Percentiles rank a stretch among this genome's conserved stretches.
phyloP scores from a whole-genome alignment of 2,888 invertebrate species.

The Drosophila mercatorum region DNA sequence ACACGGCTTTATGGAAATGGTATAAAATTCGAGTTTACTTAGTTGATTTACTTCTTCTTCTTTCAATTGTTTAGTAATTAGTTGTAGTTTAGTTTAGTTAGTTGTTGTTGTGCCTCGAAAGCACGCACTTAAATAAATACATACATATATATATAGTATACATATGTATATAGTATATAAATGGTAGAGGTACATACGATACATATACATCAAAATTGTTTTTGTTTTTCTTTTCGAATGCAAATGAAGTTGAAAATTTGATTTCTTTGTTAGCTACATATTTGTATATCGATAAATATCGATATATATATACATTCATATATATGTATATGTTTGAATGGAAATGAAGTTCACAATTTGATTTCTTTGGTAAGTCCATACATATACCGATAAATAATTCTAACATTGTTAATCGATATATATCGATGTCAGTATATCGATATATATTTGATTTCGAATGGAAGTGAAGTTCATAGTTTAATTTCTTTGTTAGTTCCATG shows the following conservation, averaged over 20 bases:
- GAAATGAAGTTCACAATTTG: constrained; percentile 4
- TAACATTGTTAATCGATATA: no score
- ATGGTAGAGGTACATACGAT: constrained; percentile 34
- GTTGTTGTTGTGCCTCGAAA: constrained; percentile 25
- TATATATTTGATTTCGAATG: no score
- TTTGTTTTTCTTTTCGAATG: constrained; percentile 12
- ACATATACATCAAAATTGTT: constrained; percentile 30
- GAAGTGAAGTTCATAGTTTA: no score
- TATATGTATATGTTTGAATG: constrained; percentile 8
- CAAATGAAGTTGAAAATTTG: constrained; percentile 8
- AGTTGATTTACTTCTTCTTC: constrained; percentile 22
- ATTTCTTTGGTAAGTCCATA: no score
- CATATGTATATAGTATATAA: constrained; percentile 13
- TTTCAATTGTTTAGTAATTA: constrained; percentile 14
- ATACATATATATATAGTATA: constrained; percentile 21
- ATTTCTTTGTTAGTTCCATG: no score
- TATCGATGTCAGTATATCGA: no score
- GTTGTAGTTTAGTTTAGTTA: constrained; percentile 13
- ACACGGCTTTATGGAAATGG: constrained; percentile 31
- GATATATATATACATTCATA: constrained; percentile 14
- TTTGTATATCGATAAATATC: constrained; percentile 13
- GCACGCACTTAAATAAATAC: constrained; percentile 38
- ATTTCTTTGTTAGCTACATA: constrained; percentile 25
- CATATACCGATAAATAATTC: no score
- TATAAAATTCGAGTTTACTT: constrained; percentile 54